Evolutionary conservation across 2,113 vertebrate genomes (phyloP), one percentile per base, ranked within the genome.

Genomic region (Zootoca vivipara): DNA sequence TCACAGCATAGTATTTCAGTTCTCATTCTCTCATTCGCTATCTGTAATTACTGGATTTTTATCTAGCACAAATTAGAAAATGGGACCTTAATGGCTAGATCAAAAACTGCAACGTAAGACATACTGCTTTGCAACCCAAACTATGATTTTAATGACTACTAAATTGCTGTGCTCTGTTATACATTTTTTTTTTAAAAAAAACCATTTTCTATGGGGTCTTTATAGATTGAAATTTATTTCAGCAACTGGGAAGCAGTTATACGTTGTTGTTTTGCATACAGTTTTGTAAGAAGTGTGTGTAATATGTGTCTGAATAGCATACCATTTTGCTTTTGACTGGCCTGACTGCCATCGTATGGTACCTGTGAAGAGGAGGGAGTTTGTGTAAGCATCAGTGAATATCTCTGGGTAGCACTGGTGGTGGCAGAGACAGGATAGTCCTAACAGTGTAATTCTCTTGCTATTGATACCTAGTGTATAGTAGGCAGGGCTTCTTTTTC

Each of bases 81-180:
- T 93, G 69, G 4, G 5, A 33, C 75, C 64, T 62, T 88, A 89
- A 78, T 75, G 8, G 3, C 74, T 33, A 89, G 78, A 20, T 65
- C 33, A 24, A 28, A 82, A 86, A 62, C 1, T 65, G 4, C 52
- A 72, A 52, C n/a, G 40, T 24, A 72, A 85, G 87, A 1, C 30
- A 38, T 9, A 46, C 52, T 85, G 24, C 80, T 69, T 77, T 88
- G 62, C 83, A 80, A 69, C 73, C 87, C 56, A 82, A 78, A 20
- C 80, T 67, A 52, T 65, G 22, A 77, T 77, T 83, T 62, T 83
- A 67, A 88, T 52, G 74, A 83, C 28, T 75, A 28, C 75, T 87
- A 22, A 70, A 40, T 56, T 72, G 77, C 35, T 75, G 69, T 74
- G 30, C 38, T 65, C 24, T 69, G n/a, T 75, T 78, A 38, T 58